Evolutionary conservation across 2,888 invertebrate species (phyloP), one percentile per base, ranked within the genome.

Genomic region (Eilema caniola): DNA sequence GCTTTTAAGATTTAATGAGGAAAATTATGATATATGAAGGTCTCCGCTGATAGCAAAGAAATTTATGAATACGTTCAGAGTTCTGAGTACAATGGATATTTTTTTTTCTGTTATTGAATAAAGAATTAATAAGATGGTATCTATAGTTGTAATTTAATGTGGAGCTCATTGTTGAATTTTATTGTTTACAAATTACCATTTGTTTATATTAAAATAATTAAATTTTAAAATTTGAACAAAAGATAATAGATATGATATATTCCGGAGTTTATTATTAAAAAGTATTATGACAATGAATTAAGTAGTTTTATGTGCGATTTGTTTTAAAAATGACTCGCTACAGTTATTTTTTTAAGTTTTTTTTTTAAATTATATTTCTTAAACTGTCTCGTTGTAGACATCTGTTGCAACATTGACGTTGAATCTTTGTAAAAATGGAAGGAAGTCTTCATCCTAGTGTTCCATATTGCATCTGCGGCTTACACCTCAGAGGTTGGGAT

Each of bases 21-120:
- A 37, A 11, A 1, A 57, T 59, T 71, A 66, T 78, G 64, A 14
- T 47, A n/a, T 25, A 28, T 64, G 47, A 53, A 63, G n/a, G 25
- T 64, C 12, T 64, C 0, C 12, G 63, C 8, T 53, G 53, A 64
- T n/a, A 20, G 53, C 11, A 53, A 25, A 64, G 25, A 64, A 53
- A 64, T 53, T 31, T 14, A 56, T 56, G 64, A 31, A 14, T 56
- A 53, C 53, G 8, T 47, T 53, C n/a, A 31, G 53, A 53, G 23
- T 12, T 53, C n/a, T 53, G 0, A 0, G 25, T 11, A 53, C 31
- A 65, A 65, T 23, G 31, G 31, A 2, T 23, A n/a, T 0, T 5
- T 24, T 53, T 25, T 24, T 53, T 20, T 47, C 2, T 25, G 20
- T 11, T 47, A 63, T 16, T 20, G 25, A 25, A 20, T 47, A 63